Evolutionary conservation across 2,797 vertebrate species (phyloP), one percentile per base, ranked within the genome.

Genomic region (Chrysolophus pictus): DNA sequence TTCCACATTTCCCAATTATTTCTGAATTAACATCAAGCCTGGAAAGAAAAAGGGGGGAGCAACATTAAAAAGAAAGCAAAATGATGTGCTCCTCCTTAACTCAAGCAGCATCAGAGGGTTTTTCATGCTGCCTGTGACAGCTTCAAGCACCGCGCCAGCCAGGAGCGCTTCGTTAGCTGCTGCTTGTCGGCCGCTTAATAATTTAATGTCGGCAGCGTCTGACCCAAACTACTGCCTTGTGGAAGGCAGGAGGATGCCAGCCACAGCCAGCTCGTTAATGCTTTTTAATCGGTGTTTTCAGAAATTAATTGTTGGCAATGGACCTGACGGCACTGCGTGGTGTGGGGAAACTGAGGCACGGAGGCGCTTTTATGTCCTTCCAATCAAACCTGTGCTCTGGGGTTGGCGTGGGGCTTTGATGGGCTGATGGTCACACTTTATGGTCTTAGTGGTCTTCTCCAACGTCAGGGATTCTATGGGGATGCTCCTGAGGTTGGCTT

Each of bases 121-220:
- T 87, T 96, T 90, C 87, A 79, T 74, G 78, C 33, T 12, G 28
- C 75, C 70, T 49, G n/a, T 91, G 94, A 94, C 87, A 94, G 59
- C 76, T 87, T 92, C 81, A 76, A 88, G 85, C 92, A 91, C 67
- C 82, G 63, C 49, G 39, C 35, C 60, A 82, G 47, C 69, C 80
- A 84, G 44, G 19, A 51, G 92, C 70, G n/a, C 67, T 79, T 69
- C 22, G 74, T 62, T 86, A 79, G 84, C 84, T 88, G 68, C 47
- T 83, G 81, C 51, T 83, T 90, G 92, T 90, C 55, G 91, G 78
- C 92, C 92, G 51, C 72, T 91, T 82, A 94, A 95, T 96, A 96
- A 96, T 94, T 96, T 92, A 96, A 92, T 80, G 58, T 89, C 53
- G 92, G 93, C 83, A 84, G 90, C 94, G 95, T 96, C 80, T 46